phyloP scores from a whole-genome alignment of 2,113 vertebrate species.

The Tylochromis polylepis region DNA sequence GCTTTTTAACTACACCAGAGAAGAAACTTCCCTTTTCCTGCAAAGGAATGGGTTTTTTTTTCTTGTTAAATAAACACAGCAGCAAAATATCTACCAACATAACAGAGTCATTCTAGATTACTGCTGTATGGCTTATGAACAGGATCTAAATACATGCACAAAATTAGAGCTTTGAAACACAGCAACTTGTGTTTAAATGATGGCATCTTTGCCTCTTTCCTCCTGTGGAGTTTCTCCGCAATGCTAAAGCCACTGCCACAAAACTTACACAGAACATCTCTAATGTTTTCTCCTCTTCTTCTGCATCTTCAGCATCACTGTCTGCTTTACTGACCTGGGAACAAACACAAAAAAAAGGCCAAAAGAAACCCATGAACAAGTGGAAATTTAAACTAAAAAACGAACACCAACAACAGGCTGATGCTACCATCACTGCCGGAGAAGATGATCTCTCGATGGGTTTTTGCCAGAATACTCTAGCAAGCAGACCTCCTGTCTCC shows the following conservation, averaged over 20 bases:
- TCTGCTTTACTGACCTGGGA: slow-evolving; percentile 1
- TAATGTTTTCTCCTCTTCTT: slow-evolving; percentile 2
- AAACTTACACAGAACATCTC: neutral
- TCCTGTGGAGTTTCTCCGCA: fast-evolving
- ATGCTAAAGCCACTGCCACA: neutral
- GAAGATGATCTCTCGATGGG: slow-evolving; percentile 16
- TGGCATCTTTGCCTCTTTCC: neutral
- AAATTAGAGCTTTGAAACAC: neutral
- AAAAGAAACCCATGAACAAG: neutral
- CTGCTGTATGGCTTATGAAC: neutral
- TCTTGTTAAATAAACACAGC: neutral
- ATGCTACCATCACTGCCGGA: slow-evolving; percentile 8
- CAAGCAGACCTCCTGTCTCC: slow-evolving; percentile 27
- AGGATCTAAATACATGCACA: neutral
- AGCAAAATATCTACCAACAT: neutral
- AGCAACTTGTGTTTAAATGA: neutral
- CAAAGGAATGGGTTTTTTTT: neutral
- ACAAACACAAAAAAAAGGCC: neutral
- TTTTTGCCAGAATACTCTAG: slow-evolving; percentile 39
- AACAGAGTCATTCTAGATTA: neutral
- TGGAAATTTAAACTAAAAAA: no score
- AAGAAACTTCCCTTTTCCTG: slow-evolving; percentile 37
- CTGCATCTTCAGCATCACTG: slow-evolving; percentile 13
- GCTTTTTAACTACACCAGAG: no score
- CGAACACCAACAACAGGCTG: neutral